Percentiles rank a stretch among this genome's conserved stretches.
phyloP scores from a whole-genome alignment of 2,888 invertebrate species.

The Dryomyza anilis region DNA sequence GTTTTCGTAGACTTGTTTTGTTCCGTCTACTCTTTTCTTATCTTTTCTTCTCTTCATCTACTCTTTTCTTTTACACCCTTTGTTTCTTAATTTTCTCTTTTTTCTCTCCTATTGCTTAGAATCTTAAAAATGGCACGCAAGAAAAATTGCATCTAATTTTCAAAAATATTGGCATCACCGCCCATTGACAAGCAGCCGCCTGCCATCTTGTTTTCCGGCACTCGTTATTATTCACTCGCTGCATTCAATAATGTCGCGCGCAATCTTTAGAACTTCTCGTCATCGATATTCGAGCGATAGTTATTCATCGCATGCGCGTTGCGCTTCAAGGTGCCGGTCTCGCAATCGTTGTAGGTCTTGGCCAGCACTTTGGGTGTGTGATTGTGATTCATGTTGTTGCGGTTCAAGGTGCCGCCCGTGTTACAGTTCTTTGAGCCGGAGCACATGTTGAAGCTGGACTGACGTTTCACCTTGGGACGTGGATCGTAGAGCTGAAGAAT shows the following conservation, averaged over 20 bases:
- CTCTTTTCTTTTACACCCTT: no score
- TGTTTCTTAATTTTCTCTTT: no score
- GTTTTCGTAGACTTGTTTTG: no score
- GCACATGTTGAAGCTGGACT: slow-evolving; percentile 71
- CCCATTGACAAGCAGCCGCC: no score
- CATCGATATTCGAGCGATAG: slow-evolving; percentile 60
- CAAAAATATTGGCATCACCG: no score
- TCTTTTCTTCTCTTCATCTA: no score
- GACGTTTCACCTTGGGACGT: slow-evolving; percentile 66
- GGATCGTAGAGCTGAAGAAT: slow-evolving; percentile 57
- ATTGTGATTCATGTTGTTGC: slow-evolving; percentile 68
- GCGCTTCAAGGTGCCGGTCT: slow-evolving; percentile 76
- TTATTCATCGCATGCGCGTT: slow-evolving; percentile 75
- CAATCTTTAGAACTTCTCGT: slow-evolving; percentile 57
- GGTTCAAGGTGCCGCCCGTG: slow-evolving; percentile 63
- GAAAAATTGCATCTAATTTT: neutral
- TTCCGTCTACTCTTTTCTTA: no score
- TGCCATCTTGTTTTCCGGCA: no score
- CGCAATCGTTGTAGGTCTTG: slow-evolving; percentile 77
- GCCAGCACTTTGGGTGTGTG: slow-evolving; percentile 72
- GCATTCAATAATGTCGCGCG: no score
- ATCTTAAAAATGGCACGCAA: slow-evolving; percentile 3
- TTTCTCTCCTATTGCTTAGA: no score
- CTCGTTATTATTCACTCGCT: no score
- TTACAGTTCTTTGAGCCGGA: slow-evolving; percentile 49